Evolutionary conservation across 2,888 invertebrate genomes (phyloP).

Genomic region (Lycia hirtaria): DNA sequence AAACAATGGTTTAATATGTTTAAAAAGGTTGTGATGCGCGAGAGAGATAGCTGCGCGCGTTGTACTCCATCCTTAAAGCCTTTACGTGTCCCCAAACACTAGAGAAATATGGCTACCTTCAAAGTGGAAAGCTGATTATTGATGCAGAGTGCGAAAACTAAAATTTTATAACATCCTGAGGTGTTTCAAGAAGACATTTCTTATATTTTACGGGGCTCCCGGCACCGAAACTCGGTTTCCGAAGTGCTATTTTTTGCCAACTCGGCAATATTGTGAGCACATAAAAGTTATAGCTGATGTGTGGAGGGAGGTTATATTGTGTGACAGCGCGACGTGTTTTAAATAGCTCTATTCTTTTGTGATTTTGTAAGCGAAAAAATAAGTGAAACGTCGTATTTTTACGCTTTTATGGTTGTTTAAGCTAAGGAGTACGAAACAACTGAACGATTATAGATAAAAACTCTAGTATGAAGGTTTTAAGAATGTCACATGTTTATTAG

Average conservation of each 20-base stretch:
- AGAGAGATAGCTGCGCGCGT: too few relatives aligned
- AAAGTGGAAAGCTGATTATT: neutral
- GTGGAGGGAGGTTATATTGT: slow-evolving; percentile 4
- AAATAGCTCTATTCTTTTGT: neutral
- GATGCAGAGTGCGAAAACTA: slow-evolving; percentile 12
- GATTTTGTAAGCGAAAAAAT: too few relatives aligned
- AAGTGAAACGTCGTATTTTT: too few relatives aligned
- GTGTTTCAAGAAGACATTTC: slow-evolving; percentile 27
- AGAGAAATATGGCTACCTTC: neutral
- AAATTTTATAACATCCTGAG: slow-evolving; percentile 9
- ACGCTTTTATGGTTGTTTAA: too few relatives aligned
- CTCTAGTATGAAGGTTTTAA: too few relatives aligned
- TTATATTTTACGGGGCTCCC: slow-evolving; percentile 22
- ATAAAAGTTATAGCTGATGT: slow-evolving; percentile 30
- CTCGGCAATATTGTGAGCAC: slow-evolving; percentile 33
- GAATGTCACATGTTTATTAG: too few relatives aligned
- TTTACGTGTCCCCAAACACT: neutral
- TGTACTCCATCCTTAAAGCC: too few relatives aligned
- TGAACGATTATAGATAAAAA: too few relatives aligned
- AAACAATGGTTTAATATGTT: too few relatives aligned
- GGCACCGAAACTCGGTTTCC: slow-evolving; percentile 3
- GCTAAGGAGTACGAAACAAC: too few relatives aligned
- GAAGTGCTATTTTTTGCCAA: slow-evolving; percentile 32
- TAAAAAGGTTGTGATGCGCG: too few relatives aligned
- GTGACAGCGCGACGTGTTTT: neutral